Base-by-base conservation (phyloP, 2,888 invertebrate genomes). In the Tinea semifulvella region DNA sequence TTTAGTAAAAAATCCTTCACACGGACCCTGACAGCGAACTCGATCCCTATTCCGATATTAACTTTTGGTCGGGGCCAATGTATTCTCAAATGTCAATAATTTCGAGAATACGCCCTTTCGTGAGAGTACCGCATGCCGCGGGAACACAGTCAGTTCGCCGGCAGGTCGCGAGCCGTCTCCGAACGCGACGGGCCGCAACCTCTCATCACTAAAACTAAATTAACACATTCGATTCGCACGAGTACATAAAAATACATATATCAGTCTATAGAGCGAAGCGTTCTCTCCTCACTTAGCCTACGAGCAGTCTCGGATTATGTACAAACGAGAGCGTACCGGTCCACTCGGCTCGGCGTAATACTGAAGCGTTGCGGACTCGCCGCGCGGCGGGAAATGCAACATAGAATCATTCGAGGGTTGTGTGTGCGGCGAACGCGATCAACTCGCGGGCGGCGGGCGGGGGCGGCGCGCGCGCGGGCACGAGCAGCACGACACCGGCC, bases 391-490 rank as follows among this genome's bases (percentile, higher is more conserved):
- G 47, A 45, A 45, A 45, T 48, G 48, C 47, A 45, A 40, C 47
- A 44, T 25, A 38, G 38, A 38, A 19, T 38, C 38, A 38, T 42
- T 44, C 47, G 47, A 38, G 31, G 35, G 45, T 45, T 20, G 20
- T 22, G 18, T 45, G 57, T 56, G 52, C 51, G 31, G 57, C 48
- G 55, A 60, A 48, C 56, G 52, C 50, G 55, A 58, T 60, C 48
- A 56, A 52, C 50, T 55, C 50, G 47, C 38, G 50, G 50, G 57
- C 44, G 52, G 57, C 51, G 55, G 55, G 44, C 75, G 75, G 58
- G 80, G 80, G 54, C 83, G 83, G 46, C 83, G 81, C 60, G 81
- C 83, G 50, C 83, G 76, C 60, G 82, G 60, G 65, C 87, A 86
- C 49, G 79, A 77, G 68, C 85, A 86, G 52, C 84, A 83, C 66